Conservation (phyloP, 2,888 invertebrate species). For the Allacma fusca region DNA sequence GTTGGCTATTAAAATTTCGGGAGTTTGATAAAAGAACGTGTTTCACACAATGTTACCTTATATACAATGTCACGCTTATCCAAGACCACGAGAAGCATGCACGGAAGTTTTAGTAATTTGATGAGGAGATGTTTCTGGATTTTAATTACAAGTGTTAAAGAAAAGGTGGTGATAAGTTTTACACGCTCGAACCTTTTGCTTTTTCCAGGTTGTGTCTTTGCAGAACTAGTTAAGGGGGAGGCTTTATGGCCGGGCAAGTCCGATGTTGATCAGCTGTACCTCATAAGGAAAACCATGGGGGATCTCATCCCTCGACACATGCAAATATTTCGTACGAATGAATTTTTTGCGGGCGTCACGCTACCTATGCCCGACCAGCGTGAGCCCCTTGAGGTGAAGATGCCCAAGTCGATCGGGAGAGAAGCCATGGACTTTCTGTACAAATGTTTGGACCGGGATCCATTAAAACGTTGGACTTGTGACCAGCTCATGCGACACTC, state of each 20-base stretch:
- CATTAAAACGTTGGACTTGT: slow-evolving; percentile 88
- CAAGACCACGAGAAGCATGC: too few relatives aligned
- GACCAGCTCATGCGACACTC: slow-evolving; percentile 87
- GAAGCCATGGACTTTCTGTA: slow-evolving; percentile 83
- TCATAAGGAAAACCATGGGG: slow-evolving; percentile 93
- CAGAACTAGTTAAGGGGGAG: slow-evolving; percentile 86
- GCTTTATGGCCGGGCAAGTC: slow-evolving; percentile 99
- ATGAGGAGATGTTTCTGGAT: slow-evolving; percentile 62
- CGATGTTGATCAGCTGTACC: slow-evolving; percentile 96
- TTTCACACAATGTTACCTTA: too few relatives aligned
- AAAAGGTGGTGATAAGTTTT: neutral
- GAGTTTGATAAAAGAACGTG: too few relatives aligned
- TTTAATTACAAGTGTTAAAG: neutral
- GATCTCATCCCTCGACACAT: slow-evolving; percentile 93
- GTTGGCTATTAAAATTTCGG: too few relatives aligned
- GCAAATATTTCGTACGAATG: slow-evolving; percentile 94
- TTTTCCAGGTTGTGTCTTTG: slow-evolving; percentile 80
- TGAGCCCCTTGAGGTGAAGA: slow-evolving; percentile 84
- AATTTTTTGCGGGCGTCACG: slow-evolving; percentile 90
- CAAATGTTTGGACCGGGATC: slow-evolving; percentile 96
- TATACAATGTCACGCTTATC: too few relatives aligned
- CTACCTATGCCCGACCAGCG: slow-evolving; percentile 89
- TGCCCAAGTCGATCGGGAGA: slow-evolving; percentile 77
- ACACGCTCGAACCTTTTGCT: too few relatives aligned
- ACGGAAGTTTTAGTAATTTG: too few relatives aligned